phyloP scores from a whole-genome alignment of 2,888 invertebrate species.

The Quadroppia sp. region DNA sequence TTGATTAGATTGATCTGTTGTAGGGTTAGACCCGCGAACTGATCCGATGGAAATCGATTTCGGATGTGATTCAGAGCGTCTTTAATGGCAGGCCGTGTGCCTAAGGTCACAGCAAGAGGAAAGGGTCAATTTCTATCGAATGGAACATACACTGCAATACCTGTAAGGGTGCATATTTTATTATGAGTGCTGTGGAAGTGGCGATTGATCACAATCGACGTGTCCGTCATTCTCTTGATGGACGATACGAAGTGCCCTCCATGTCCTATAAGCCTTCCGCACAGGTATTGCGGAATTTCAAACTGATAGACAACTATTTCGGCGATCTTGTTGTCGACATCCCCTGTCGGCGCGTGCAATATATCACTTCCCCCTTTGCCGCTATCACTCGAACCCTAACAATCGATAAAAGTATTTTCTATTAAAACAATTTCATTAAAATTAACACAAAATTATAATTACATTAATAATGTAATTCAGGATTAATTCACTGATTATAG shows the following conservation, averaged over 20 bases:
- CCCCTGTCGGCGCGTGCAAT: conserved; percentile 30
- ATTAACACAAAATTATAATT: too few species aligned
- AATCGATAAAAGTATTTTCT: too few species aligned
- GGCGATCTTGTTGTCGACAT: neutral
- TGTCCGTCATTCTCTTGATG: conserved; percentile 69
- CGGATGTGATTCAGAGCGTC: conserved; percentile 77
- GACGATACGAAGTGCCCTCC: conserved; percentile 74
- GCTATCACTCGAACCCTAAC: conserved; percentile 73
- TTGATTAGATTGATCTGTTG: conserved; percentile 57
- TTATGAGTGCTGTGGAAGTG: conserved; percentile 68
- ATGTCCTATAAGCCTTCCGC: conserved; percentile 81
- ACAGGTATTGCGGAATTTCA: conserved; percentile 59
- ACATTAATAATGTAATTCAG: too few species aligned
- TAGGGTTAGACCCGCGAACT: conserved; percentile 73
- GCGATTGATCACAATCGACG: conserved; percentile 71
- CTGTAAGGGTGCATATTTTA: conserved; percentile 80
- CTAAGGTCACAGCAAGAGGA: conserved; percentile 53
- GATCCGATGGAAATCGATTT: conserved; percentile 73
- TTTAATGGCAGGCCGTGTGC: conserved; percentile 71
- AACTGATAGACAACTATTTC: conserved; percentile 51
- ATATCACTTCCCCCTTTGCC: conserved; percentile 72
- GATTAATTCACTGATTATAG: too few species aligned
- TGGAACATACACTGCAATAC: too few species aligned
- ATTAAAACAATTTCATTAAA: too few species aligned
- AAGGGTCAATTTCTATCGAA: too few species aligned